phyloP scores from a whole-genome alignment of 2,888 invertebrate genomes.

The Adelognathus sp. region DNA sequence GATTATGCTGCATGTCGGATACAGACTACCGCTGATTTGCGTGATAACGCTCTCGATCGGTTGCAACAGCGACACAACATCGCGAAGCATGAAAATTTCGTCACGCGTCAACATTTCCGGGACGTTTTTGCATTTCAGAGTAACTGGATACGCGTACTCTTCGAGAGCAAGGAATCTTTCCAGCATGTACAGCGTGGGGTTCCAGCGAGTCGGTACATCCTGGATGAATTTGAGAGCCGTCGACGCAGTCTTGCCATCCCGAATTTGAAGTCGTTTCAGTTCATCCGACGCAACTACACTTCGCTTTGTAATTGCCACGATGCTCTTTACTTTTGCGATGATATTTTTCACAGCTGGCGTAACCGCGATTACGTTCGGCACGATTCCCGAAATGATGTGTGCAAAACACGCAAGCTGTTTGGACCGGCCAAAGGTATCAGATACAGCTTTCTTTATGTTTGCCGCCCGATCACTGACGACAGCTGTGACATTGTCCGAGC shows the following conservation, averaged over 20 bases:
- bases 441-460: slow-evolving; percentile 47
- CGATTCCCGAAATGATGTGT: slow-evolving; percentile 51
- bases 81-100: slow-evolving; percentile 50
- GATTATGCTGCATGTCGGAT: slow-evolving; percentile 60
- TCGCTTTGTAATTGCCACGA: slow-evolving; percentile 52
- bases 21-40: slow-evolving; percentile 59
- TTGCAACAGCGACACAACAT: slow-evolving; percentile 43
- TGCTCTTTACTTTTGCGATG: slow-evolving; percentile 49
- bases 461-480: slow-evolving; percentile 55
- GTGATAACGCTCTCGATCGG: slow-evolving; percentile 58
- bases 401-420: slow-evolving; percentile 52
- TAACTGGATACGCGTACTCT: slow-evolving; percentile 46
- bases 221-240: slow-evolving; percentile 49
- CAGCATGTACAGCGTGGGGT: slow-evolving; percentile 54
- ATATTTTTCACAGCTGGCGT: slow-evolving; percentile 3
- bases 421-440: slow-evolving; percentile 24
- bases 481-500: slow-evolving; percentile 34
- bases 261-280: slow-evolving; percentile 46
- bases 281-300: slow-evolving; percentile 57
- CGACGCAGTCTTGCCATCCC: slow-evolving; percentile 56
- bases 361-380: slow-evolving; percentile 24
- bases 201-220: slow-evolving; percentile 58
- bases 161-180: slow-evolving; percentile 52
- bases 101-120: slow-evolving; percentile 55
- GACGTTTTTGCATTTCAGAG: slow-evolving; percentile 42